Conservation (phyloP, 2,797 vertebrate genomes). For the Steatocranus sp. region DNA sequence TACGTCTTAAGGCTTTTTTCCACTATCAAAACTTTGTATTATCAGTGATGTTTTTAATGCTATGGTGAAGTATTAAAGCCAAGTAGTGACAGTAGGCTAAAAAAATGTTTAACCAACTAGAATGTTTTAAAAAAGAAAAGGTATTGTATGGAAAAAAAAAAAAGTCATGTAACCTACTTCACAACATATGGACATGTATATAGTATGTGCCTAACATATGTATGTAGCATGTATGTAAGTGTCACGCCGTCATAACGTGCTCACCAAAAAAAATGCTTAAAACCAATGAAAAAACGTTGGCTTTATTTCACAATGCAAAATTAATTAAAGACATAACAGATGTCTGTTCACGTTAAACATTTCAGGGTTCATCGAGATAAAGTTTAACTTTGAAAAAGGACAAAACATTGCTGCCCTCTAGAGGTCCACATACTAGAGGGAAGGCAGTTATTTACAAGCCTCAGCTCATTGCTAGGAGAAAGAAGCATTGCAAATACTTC, state of each 20-base stretch:
- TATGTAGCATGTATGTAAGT: neutral
- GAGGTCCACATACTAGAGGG: neutral
- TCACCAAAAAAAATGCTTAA: neutral
- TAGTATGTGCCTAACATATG: neutral
- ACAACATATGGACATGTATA: neutral
- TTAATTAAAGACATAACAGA: neutral
- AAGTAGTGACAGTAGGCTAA: neutral
- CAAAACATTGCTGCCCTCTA: conserved; percentile 29
- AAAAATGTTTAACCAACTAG: neutral
- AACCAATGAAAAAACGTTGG: neutral
- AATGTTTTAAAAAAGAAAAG: neutral
- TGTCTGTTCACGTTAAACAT: neutral
- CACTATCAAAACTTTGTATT: neutral
- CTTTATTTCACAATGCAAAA: conserved; percentile 4
- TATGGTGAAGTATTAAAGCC: neutral
- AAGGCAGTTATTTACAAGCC: neutral
- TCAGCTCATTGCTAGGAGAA: neutral
- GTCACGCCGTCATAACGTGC: neutral
- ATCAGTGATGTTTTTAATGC: neutral
- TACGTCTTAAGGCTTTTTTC: neutral
- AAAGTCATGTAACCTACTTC: neutral
- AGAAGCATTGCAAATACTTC: neutral
- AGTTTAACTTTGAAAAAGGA: neutral
- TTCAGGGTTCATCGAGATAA: neutral
- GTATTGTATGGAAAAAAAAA: neutral